Conservation (phyloP, 1,140 invertebrate species). For the Nilaparvata lugens region DNA sequence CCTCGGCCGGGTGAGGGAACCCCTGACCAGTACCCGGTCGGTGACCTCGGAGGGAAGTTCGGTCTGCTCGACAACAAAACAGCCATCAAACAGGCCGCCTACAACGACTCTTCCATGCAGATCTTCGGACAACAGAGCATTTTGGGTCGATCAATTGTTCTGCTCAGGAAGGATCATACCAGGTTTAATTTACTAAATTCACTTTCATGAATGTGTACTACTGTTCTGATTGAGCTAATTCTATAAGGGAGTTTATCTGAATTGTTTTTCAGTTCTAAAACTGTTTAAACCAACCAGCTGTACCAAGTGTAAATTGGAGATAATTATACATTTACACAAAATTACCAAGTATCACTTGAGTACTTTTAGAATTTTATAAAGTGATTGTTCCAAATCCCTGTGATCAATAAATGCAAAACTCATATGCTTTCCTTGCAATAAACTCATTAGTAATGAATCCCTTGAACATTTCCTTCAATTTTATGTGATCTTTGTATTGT, state of each 20-base stretch:
- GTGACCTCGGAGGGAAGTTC: slow-evolving; percentile 85
- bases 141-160: slow-evolving; percentile 77
- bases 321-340: no score
- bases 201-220: neutral
- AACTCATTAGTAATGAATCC: no score
- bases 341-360: no score
- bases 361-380: no score
- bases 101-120: slow-evolving; percentile 76
- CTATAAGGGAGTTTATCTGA: no score
- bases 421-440: no score
- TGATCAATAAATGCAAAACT: no score
- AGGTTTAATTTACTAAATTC: slow-evolving; percentile 30
- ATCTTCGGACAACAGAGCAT: slow-evolving; percentile 77
- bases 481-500: no score
- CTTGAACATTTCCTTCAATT: no score
- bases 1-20: slow-evolving; percentile 40
- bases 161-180: slow-evolving; percentile 58
- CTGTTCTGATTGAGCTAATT: neutral
- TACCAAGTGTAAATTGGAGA: no score
- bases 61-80: slow-evolving; percentile 54
- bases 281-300: no score
- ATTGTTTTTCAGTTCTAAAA: neutral
- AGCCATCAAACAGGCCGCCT: slow-evolving; percentile 37
- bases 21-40: slow-evolving; percentile 78
- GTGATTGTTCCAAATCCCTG: no score